Base-by-base conservation (phyloP, 2,888 invertebrate genomes). In the Pristionchus maxplancki region DNA sequence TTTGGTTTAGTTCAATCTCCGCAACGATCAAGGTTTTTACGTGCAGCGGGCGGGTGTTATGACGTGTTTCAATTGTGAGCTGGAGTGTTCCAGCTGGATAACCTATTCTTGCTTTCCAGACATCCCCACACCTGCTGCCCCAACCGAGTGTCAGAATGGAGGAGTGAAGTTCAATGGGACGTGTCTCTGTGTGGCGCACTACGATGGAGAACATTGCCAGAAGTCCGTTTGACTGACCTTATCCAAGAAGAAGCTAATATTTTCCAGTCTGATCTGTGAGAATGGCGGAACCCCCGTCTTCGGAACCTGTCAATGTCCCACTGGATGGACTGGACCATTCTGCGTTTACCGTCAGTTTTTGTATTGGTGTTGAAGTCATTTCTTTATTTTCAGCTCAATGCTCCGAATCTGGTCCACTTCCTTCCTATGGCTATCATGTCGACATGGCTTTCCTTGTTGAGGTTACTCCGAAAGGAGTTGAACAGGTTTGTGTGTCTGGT, bases 41-140 rank as follows among this genome's bases (percentile, higher is more conserved):
- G 88, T 92, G 34, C 93, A 93, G 88, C 89, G 93, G 44, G 90
- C 93, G 37, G 93, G 93, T 88, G 90, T 90, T 28, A 92, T 93
- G 92, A 91, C 89, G 81, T 93, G 93, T 81, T 88, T 90, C 11
- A 53, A 87, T 53, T 74, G 90, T 91, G 40, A 62, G 89, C 81
- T 48, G n/a, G 24, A 24, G 9, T 24, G 0, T 58, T 5, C 17
- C 8, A 17, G 4, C 67, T 4, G 20, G 17, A n/a, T 17, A 15
- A 48, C 31, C 13, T n/a, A 53, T 48, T 3, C 6, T 8, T 15
- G 11, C 4, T 8, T 88, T 90, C 74, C 81, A 83, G 89, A 89
- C 37, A 89, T 89, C 37, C 90, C 92, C 50, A 92, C 93, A 9
- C 90, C 90, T 17, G 74, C 88, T 31, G 92, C 92, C 48, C 91